Percentiles rank a stretch among this genome's conserved stretches.
Conservation (phyloP, 2,888 invertebrate species). For the Conus canariensis region DNA sequence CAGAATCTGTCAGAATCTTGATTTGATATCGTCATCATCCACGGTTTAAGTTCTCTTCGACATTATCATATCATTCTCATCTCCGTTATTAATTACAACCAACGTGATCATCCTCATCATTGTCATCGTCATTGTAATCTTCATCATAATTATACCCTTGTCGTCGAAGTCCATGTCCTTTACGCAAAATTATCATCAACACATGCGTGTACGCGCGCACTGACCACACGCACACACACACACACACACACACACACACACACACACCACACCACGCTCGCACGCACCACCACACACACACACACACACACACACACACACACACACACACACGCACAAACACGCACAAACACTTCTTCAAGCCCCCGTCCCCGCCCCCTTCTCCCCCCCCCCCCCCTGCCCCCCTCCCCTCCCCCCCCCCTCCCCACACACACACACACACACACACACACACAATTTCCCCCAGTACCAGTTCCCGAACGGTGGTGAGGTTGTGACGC, state of each 20-base stretch:
- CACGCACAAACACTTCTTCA: background rate
- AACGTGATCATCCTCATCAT: background rate
- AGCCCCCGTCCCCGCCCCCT: too few species aligned
- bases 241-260: constrained; percentile 15
- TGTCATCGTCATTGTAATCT: background rate
- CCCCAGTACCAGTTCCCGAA: background rate
- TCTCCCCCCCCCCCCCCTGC: too few species aligned
- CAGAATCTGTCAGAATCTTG: too few species aligned
- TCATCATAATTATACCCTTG: background rate
- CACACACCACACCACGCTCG: background rate
- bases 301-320: constrained; percentile 12
- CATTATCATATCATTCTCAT: background rate
- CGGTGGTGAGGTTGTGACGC: background rate
- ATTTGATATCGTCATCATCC: too few species aligned
- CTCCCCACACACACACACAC: background rate
- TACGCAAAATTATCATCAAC: too few species aligned
- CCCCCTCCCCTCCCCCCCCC: too few species aligned
- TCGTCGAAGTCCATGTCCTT: background rate
- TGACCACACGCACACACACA: background rate
- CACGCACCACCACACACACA: background rate
- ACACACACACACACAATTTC: background rate
- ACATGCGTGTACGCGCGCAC: background rate
- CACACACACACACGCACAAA: background rate
- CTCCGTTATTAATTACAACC: background rate
- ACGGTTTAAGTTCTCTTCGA: background rate